Evolutionary conservation across 2,888 invertebrate genomes (phyloP), one percentile per base, ranked within the genome.

Genomic region (Crepidodera aurea): DNA sequence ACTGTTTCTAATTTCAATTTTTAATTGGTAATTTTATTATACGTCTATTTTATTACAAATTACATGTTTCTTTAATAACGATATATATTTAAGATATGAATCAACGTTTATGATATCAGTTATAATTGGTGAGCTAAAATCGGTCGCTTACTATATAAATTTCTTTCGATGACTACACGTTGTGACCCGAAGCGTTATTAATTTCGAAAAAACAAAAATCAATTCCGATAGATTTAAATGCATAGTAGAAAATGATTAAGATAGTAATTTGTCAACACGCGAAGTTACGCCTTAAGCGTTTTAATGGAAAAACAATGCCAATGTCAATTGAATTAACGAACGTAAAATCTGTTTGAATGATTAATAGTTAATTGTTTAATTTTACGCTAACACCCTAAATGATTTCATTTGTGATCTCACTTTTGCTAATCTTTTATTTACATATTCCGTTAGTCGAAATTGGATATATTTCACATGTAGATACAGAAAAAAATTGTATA

Each of bases 381-480:
- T 40, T 40, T 40, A 16, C 40, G 40, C 18, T 40, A 40, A 40
- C 40, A 40, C 40, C 40, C 40, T 18, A 15, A 40, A 40, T 40
- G 40, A 40, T 18, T 40, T 40, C 40, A 40, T 18, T 18, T 40
- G 18, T 40, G 40, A 40, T 5, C 15, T 40, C 40, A 40, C 40
- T 16, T 40, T 29, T 8, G 12, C 2, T 1, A 13, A 8, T 34
- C 13, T 34, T 13, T 8, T 2, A 3, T 13, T 34, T 8, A 13
- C 10, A 4, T 34, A 13, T 34, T 34, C 34, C 13, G 34, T 12
- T 34, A 34, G n/a, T 8, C 6, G 3, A 25, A 25, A 25, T n/a
- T n/a, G n/a, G n/a, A n/a, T n/a, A n/a, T n/a, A n/a, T n/a, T n/a
- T n/a, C n/a, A n/a, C n/a, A n/a, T n/a, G n/a, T n/a, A n/a, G n/a